These are phyloP conservation scores for Plecturocebus donacophilus DNA, from an alignment of 2,113 vertebrate genomes.

Conservation along the genomic window DNA sequence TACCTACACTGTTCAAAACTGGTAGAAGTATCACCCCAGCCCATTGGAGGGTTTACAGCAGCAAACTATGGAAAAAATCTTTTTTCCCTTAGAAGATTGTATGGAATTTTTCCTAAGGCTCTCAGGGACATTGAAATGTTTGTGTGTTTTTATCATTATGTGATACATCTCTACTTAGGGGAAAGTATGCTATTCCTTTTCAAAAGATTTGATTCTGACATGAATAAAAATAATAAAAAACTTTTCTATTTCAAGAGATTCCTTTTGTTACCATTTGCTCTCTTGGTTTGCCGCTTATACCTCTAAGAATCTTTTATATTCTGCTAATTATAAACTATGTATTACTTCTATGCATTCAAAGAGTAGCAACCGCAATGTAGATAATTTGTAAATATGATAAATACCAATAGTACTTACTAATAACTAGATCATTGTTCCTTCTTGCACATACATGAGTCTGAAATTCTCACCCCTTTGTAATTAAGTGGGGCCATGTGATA, in stretches of 20 bases:
- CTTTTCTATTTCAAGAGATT: background rate
- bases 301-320: background rate
- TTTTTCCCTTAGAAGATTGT: background rate
- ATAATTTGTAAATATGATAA: background rate
- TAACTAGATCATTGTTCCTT: background rate
- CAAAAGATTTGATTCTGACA: background rate
- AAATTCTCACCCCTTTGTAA: background rate
- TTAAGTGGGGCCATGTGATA: background rate
- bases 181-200: background rate
- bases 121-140: background rate
- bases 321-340: background rate
- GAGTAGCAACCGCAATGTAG: background rate
- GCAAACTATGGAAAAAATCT: background rate
- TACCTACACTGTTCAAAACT: background rate
- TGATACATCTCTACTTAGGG: background rate
- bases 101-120: background rate
- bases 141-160: background rate
- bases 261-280: background rate
- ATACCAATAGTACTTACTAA: background rate
- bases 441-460: background rate
- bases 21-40: accelerated
- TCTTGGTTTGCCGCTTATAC: background rate
- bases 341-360: background rate
- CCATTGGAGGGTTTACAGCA: background rate
- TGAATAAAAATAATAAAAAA: background rate